phyloP scores from a whole-genome alignment of 2,888 invertebrate genomes.

The Mantis religiosa region DNA sequence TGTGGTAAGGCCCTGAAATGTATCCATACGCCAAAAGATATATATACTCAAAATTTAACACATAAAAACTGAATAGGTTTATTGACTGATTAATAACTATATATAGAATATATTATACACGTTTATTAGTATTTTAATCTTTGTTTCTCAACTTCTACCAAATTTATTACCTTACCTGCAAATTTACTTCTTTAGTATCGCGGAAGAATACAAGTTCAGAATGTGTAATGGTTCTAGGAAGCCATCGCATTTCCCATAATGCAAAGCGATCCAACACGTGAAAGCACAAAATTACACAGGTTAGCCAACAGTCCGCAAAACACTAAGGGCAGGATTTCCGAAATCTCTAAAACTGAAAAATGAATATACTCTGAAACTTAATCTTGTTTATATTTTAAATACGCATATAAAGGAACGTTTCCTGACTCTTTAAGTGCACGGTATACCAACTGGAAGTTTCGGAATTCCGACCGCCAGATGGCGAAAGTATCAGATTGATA shows the following conservation, averaged over 20 bases:
- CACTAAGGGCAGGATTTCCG: no score
- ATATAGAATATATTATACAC: not conserved
- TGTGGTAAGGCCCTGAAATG: not conserved
- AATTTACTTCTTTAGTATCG: not conserved
- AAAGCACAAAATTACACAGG: not conserved
- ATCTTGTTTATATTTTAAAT: no score
- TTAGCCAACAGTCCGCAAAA: no score
- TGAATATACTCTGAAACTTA: no score
- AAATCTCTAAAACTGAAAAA: no score
- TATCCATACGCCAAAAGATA: slow-evolving; percentile 24
- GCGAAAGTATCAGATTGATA: no score
- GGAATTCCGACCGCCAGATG: no score
- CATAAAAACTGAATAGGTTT: not conserved
- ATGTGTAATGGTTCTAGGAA: slow-evolving; percentile 15
- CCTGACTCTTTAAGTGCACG: no score
- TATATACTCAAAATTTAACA: not conserved
- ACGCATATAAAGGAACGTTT: no score
- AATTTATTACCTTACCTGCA: not conserved
- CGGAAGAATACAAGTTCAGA: not conserved
- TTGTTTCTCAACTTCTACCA: not conserved
- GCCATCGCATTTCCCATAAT: slow-evolving; percentile 5
- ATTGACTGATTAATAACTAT: not conserved
- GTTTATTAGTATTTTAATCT: not conserved
- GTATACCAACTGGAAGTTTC: no score
- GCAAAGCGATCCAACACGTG: not conserved